phyloP scores from a whole-genome alignment of 2,888 invertebrate species.

The Dryobotodes eremita region DNA sequence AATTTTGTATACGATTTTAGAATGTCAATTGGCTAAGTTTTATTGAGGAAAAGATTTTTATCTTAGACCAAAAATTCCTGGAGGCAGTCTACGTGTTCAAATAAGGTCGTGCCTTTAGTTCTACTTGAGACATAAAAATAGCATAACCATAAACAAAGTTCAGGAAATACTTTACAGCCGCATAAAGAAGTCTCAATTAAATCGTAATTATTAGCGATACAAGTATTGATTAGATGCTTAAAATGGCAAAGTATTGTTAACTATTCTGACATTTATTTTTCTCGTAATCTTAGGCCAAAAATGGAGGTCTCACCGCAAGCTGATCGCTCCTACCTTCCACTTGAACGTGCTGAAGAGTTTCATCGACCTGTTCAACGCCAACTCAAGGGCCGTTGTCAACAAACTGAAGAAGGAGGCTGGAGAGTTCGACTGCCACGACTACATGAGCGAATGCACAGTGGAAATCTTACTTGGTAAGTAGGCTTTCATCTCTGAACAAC shows the following conservation, averaged over 20 bases:
- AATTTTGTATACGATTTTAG: slow-evolving; percentile 35
- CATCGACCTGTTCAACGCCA: slow-evolving; percentile 96
- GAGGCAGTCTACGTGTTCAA: slow-evolving; percentile 20
- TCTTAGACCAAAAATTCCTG: slow-evolving; percentile 34
- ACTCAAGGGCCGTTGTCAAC: slow-evolving; percentile 94
- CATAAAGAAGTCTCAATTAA: slow-evolving; percentile 23
- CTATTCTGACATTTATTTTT: slow-evolving; percentile 18
- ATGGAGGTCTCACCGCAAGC: slow-evolving; percentile 96
- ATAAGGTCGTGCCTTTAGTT: slow-evolving; percentile 29
- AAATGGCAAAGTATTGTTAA: slow-evolving; percentile 14
- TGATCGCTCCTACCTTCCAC: slow-evolving; percentile 97
- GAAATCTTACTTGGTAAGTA: slow-evolving; percentile 94
- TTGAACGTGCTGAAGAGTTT: slow-evolving; percentile 96
- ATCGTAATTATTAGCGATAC: slow-evolving; percentile 19
- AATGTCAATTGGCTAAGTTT: slow-evolving; percentile 46
- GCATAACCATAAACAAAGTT: slow-evolving; percentile 23
- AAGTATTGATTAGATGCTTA: slow-evolving; percentile 12
- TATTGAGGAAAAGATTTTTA: slow-evolving; percentile 51
- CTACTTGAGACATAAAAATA: slow-evolving; percentile 17
- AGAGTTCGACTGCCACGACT: slow-evolving; percentile 95
- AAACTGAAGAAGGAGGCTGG: slow-evolving; percentile 93
- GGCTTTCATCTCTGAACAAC: not conserved
- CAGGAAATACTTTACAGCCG: slow-evolving; percentile 37
- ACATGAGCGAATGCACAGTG: slow-evolving; percentile 96
- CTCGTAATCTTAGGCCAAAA: slow-evolving; percentile 91